phyloP scores from a whole-genome alignment of 2,797 vertebrate genomes.

The Myripristis murdjan region DNA sequence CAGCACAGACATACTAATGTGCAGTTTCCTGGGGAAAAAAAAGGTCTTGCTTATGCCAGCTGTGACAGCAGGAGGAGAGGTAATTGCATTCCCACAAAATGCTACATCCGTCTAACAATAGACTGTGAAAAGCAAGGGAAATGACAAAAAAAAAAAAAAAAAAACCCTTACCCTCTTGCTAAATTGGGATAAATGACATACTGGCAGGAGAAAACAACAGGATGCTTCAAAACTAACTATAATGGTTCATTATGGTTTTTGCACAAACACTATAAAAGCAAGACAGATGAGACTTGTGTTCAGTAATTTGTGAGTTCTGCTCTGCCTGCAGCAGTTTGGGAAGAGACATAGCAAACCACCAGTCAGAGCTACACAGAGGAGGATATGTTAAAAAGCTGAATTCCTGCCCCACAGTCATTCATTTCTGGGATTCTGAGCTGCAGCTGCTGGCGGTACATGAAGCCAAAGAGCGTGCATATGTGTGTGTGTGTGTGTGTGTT shows the following conservation, averaged over 20 bases:
- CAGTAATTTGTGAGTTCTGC: neutral
- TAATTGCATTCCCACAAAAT: neutral
- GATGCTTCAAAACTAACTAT: neutral
- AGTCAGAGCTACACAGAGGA: no score
- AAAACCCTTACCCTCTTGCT: neutral
- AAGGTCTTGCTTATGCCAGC: neutral
- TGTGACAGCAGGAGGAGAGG: neutral
- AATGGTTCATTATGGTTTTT: no score
- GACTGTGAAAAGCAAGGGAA: neutral
- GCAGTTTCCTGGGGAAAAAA: no score
- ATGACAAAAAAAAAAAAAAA: neutral
- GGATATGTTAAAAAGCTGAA: no score
- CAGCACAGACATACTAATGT: no score
- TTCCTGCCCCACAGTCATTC: no score
- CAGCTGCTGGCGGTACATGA: no score
- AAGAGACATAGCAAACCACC: no score
- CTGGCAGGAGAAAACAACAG: neutral
- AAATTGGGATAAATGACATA: neutral
- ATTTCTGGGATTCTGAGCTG: no score
- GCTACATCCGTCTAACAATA: neutral
- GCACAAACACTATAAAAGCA: neutral
- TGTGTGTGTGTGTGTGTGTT: no score
- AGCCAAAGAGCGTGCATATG: no score
- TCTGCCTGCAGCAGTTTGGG: no score
- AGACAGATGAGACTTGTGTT: conserved; percentile 4